A percentile compares a stretch with the other conserved stretches of the same genome.
These are phyloP conservation scores for Pyrgilauda ruficollis DNA, from an alignment of 2,113 vertebrate species.

Conservation along the genomic window DNA sequence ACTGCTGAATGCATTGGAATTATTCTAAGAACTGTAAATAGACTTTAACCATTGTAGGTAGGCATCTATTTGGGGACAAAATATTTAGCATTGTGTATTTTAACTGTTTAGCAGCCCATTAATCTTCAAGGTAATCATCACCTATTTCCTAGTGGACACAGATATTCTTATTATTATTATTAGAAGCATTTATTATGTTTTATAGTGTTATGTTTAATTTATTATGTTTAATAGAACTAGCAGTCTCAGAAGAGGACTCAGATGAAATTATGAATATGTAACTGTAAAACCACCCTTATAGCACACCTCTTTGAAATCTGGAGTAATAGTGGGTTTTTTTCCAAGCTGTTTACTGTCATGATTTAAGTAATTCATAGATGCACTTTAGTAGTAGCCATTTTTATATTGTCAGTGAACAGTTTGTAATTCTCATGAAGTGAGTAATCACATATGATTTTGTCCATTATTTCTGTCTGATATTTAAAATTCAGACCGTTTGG, in stretches of 20 bases:
- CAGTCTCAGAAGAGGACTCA: background rate
- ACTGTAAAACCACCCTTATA: background rate
- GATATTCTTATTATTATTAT: background rate
- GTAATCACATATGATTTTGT: background rate
- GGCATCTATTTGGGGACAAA: background rate
- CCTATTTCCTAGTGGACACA: background rate
- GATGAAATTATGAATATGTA: background rate
- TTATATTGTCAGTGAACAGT: background rate
- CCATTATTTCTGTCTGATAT: background rate
- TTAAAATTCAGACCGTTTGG: background rate
- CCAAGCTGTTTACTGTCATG: background rate
- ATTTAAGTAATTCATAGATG: background rate
- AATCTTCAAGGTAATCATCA: background rate
- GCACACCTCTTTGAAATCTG: background rate
- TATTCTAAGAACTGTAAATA: background rate
- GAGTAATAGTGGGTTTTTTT: background rate
- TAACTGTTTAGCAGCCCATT: background rate
- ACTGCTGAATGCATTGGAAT: background rate
- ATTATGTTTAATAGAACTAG: background rate
- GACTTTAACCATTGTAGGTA: background rate
- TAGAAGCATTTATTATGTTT: background rate
- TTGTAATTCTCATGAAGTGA: background rate
- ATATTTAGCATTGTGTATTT: background rate
- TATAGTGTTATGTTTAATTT: no score
- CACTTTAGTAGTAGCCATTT: background rate